Conservation (phyloP, 2,888 invertebrate genomes). For the Thymelicus acteon region DNA sequence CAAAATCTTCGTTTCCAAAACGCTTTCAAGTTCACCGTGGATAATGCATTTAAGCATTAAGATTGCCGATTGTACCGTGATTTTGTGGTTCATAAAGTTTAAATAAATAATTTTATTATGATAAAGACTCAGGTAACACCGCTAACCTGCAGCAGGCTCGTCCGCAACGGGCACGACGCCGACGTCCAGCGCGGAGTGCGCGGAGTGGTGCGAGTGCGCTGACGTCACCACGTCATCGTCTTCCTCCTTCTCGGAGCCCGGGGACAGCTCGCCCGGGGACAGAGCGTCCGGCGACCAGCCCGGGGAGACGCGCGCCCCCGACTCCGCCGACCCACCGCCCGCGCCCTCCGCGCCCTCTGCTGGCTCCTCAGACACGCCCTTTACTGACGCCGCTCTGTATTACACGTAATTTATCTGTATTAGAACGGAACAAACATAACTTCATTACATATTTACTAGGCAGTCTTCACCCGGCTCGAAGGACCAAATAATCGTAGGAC, state of each 20-base stretch:
- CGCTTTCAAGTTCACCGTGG: too few relatives aligned
- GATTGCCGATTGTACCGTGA: too few relatives aligned
- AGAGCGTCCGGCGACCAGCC: conserved; percentile 52
- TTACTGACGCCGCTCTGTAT: conserved; percentile 73
- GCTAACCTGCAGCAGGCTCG: conserved; percentile 52
- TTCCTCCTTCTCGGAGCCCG: conserved; percentile 66
- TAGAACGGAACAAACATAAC: too few relatives aligned
- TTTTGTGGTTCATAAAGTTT: too few relatives aligned
- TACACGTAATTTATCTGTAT: not conserved
- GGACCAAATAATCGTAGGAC: too few relatives aligned
- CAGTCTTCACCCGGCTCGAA: too few relatives aligned
- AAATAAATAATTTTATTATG: too few relatives aligned
- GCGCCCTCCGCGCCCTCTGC: conserved; percentile 45
- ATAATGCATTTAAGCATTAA: too few relatives aligned
- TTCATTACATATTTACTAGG: too few relatives aligned
- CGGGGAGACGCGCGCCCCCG: conserved; percentile 37
- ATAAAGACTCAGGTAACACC: too few relatives aligned
- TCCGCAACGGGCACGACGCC: conserved; percentile 62
- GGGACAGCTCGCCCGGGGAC: conserved; percentile 69
- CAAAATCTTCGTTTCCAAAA: too few relatives aligned
- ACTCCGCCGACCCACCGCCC: conserved; percentile 43
- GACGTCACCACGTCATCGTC: conserved; percentile 56
- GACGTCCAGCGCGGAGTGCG: conserved; percentile 53
- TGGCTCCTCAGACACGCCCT: conserved; percentile 50
- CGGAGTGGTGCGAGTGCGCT: conserved; percentile 37